Evolutionary conservation across 2,888 invertebrate species (phyloP).

Genomic region (Tortricodes alternella): DNA sequence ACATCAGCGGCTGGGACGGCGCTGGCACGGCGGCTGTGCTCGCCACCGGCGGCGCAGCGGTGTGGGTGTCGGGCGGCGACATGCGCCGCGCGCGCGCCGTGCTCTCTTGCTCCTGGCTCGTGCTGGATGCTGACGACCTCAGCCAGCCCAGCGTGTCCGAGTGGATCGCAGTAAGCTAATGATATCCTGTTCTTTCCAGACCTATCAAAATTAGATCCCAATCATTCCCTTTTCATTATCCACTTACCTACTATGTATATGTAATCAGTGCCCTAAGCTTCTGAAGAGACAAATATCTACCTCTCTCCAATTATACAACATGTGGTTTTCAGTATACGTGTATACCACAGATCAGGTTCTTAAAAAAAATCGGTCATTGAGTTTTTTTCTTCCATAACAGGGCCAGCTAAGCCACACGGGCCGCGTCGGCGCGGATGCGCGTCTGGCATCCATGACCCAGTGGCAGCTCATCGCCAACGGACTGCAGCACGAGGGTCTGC

Average conservation of each 20-base stretch:
- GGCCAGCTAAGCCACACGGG: constrained; percentile 67
- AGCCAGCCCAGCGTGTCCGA: constrained; percentile 84
- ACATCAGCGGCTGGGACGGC: constrained; percentile 92
- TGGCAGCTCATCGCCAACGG: constrained; percentile 85
- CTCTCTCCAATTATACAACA: no score
- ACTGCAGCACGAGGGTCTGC: constrained; percentile 77
- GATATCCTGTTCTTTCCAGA: not conserved
- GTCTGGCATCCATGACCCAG: constrained; percentile 85
- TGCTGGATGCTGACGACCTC: constrained; percentile 89
- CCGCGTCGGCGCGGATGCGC: constrained; percentile 89
- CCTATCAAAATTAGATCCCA: not conserved
- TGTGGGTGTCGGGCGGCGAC: constrained; percentile 97
- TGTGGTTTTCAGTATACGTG: no score
- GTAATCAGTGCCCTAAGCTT: no score
- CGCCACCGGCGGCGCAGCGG: constrained; percentile 90
- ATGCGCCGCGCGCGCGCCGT: constrained; percentile 92
- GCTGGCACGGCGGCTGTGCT: constrained; percentile 87
- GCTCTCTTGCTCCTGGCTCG: constrained; percentile 94
- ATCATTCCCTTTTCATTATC: no score
- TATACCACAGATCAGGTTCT: no score
- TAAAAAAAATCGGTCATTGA: no score
- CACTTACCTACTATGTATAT: no score
- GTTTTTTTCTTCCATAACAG: no score
- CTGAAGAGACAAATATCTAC: no score
- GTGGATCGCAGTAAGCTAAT: constrained; percentile 84